Evolutionary conservation across 2,113 vertebrate species (phyloP).

Genomic region (Colinus virginianus): DNA sequence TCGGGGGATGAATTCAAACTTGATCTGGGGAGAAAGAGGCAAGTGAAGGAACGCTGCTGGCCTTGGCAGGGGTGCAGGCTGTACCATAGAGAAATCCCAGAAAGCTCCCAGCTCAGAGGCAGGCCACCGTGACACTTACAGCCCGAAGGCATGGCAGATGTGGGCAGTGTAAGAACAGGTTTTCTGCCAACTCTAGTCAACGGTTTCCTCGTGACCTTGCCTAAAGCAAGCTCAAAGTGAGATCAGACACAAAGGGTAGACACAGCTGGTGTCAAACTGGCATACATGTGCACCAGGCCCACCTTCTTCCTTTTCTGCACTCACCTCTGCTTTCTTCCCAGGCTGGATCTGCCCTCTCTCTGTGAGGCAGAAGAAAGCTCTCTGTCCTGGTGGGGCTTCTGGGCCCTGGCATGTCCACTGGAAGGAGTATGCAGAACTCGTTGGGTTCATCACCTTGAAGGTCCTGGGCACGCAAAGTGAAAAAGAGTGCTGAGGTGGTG

Average conservation of each 20-base stretch:
- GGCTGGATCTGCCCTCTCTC: constrained; percentile 80
- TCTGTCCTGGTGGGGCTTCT: constrained; percentile 27
- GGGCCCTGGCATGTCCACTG: constrained; percentile 85
- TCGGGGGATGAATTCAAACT: constrained; percentile 84
- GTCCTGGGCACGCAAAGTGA: constrained; percentile 73
- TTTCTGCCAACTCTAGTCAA: background rate
- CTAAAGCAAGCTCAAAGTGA: background rate
- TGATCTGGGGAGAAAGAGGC: constrained; percentile 73
- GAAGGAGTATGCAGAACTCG: constrained; percentile 81
- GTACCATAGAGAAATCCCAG: background rate
- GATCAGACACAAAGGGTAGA: rapidly evolving
- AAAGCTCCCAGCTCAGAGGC: background rate
- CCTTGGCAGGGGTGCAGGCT: background rate
- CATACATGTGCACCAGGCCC: background rate
- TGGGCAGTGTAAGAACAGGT: background rate
- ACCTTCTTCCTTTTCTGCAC: background rate
- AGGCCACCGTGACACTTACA: background rate
- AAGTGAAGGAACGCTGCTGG: background rate
- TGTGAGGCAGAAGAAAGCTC: constrained; percentile 84
- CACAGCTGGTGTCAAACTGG: background rate
- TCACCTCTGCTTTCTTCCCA: constrained; percentile 85
- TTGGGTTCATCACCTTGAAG: constrained; percentile 89
- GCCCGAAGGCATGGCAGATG: background rate
- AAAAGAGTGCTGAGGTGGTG: background rate
- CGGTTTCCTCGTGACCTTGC: background rate